Conservation (phyloP, 2,888 invertebrate genomes). For the Ochlodes sylvanus region DNA sequence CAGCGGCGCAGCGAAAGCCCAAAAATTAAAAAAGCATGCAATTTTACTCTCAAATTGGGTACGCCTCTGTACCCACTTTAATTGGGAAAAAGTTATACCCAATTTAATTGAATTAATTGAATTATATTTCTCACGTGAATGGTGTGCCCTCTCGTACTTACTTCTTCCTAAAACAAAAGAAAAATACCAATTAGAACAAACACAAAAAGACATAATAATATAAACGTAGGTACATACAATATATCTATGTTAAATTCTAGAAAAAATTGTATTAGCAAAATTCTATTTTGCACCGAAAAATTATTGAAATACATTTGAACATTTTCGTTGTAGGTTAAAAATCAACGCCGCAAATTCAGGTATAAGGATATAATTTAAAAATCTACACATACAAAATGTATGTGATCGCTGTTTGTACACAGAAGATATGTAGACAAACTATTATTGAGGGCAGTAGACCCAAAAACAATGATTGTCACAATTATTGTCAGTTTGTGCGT, state of each 20-base stretch:
- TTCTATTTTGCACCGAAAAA: background rate
- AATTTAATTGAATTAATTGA: constrained; percentile 31
- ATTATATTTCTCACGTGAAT: constrained; percentile 72
- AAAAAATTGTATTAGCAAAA: background rate
- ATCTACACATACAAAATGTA: no score
- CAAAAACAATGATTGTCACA: no score
- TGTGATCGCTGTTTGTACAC: no score
- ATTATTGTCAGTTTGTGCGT: no score
- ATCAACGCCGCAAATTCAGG: no score
- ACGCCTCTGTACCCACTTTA: constrained; percentile 17
- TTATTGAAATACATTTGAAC: background rate
- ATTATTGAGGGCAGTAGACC: no score
- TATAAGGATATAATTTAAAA: no score
- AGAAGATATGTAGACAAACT: no score
- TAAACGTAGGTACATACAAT: background rate
- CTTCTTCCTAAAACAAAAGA: constrained; percentile 84
- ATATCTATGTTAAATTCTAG: background rate
- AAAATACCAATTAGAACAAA: constrained; percentile 46
- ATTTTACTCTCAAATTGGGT: constrained; percentile 14
- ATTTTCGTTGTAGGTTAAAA: no score
- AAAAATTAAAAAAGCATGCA: constrained; percentile 2
- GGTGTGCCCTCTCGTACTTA: constrained; percentile 80
- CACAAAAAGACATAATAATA: background rate
- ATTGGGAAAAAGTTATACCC: constrained; percentile 28
- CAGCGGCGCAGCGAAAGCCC: background rate